Evolutionary conservation across 2,113 vertebrate genomes (phyloP).

Genomic region (Vidua macroura): DNA sequence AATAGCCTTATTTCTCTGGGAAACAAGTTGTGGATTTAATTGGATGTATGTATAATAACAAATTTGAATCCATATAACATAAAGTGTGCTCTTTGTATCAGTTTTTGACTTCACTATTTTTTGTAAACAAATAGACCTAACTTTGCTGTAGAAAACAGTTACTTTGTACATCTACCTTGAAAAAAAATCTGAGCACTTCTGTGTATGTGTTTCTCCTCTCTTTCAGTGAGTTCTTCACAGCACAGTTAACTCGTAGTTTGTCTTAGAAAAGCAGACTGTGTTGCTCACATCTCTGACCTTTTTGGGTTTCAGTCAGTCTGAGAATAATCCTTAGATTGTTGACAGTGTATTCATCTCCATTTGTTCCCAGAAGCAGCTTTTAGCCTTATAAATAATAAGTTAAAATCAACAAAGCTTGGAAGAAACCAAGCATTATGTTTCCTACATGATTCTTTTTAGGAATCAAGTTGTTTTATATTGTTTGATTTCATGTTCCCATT

Average conservation of each 20-base stretch:
- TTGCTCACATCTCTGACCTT: background rate
- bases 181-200: background rate
- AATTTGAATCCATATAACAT: background rate
- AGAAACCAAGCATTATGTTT: background rate
- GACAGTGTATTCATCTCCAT: background rate
- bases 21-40: background rate
- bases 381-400: background rate
- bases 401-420: background rate
- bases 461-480: background rate
- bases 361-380: background rate
- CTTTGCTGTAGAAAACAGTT: background rate
- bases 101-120: background rate
- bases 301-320: background rate
- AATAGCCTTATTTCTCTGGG: background rate
- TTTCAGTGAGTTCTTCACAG: background rate
- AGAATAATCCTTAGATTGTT: background rate
- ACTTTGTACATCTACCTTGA: background rate
- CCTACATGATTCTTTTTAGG: background rate
- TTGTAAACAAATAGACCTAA: background rate
- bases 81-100: background rate
- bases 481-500: conserved; percentile 3
- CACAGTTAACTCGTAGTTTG: background rate
- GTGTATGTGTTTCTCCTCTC: background rate
- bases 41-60: background rate
- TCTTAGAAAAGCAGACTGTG: background rate